Percentiles rank a stretch among this genome's conserved stretches.
Evolutionary conservation across 2,113 vertebrate genomes (phyloP).

Genomic region (Perca flavescens): DNA sequence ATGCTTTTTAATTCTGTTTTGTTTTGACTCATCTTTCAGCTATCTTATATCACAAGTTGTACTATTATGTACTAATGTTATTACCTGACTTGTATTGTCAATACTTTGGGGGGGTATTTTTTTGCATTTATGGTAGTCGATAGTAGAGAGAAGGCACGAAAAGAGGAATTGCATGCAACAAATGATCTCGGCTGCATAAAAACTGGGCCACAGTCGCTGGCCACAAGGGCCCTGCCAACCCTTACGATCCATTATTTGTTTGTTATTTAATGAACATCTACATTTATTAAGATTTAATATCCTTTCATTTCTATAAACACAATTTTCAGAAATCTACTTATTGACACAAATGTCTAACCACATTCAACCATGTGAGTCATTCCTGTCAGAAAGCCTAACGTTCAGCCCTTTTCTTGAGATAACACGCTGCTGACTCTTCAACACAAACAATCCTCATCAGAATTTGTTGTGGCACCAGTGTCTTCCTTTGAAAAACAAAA

Average conservation of each 20-base stretch:
- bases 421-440: neutral
- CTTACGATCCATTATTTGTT: neutral
- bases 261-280: neutral
- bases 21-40: neutral
- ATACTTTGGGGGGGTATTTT: neutral
- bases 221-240: neutral
- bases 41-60: neutral
- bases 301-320: neutral
- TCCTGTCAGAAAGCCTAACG: neutral
- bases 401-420: neutral
- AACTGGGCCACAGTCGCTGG: too few species aligned
- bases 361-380: too few species aligned
- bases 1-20: slow-evolving; percentile 1
- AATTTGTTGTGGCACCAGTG: neutral
- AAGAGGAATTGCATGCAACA: neutral
- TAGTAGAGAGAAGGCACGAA: neutral
- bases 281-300: neutral
- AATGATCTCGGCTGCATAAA: neutral
- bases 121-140: too few species aligned
- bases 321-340: neutral
- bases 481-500: slow-evolving; percentile 3
- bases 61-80: neutral
- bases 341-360: neutral
- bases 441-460: neutral
- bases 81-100: neutral